Conservation (phyloP, 1,140 invertebrate genomes). For the Drosophila eugracilis region DNA sequence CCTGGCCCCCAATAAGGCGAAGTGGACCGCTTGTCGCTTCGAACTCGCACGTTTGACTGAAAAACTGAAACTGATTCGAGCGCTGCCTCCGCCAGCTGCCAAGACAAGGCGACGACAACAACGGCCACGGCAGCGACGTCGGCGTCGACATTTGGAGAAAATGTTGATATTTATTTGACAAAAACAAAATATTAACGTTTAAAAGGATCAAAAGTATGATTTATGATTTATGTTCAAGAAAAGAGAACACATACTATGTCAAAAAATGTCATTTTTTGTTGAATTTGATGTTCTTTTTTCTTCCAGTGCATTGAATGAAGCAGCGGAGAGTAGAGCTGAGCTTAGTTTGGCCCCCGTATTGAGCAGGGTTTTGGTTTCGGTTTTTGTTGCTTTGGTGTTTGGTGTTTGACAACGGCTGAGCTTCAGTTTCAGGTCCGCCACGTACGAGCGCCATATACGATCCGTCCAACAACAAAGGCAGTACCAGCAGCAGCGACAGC, state of each 20-base stretch:
- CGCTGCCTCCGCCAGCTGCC: slow-evolving; percentile 63
- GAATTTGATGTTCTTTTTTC: no score
- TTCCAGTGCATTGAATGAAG: slow-evolving; percentile 25
- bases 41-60: slow-evolving; percentile 80
- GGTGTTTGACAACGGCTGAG: slow-evolving; percentile 35
- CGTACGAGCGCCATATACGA: slow-evolving; percentile 71
- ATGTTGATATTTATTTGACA: background rate
- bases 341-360: slow-evolving; percentile 32
- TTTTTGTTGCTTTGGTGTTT: slow-evolving; percentile 30
- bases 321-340: slow-evolving; percentile 51
- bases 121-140: slow-evolving; percentile 14
- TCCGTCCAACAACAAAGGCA: slow-evolving; percentile 26
- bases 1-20: slow-evolving; percentile 28
- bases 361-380: slow-evolving; percentile 27
- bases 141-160: slow-evolving; percentile 15
- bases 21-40: slow-evolving; percentile 41
- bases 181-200: no score
- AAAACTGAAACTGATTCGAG: slow-evolving; percentile 81
- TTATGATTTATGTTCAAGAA: no score
- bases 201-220: no score
- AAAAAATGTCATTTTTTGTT: no score
- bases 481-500: slow-evolving; percentile 8
- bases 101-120: slow-evolving; percentile 57
- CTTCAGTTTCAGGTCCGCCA: slow-evolving; percentile 37
- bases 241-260: no score